Conservation (phyloP, 2,888 invertebrate species). For the Eupithecia inturbata region DNA sequence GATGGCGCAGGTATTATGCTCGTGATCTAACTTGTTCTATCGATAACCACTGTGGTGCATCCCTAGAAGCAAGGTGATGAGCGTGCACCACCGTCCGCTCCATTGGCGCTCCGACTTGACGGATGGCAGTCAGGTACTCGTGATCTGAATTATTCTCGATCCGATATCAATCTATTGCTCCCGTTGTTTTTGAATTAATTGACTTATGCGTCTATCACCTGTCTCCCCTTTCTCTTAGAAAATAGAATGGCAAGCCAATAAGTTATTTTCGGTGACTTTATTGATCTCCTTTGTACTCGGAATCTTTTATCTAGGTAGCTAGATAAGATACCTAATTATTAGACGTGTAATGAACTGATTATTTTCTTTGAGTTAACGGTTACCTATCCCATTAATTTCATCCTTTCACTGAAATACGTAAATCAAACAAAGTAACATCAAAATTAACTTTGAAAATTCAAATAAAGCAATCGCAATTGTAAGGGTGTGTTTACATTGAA, state of each 20-base stretch:
- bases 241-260: neutral
- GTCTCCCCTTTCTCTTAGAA: constrained; percentile 10
- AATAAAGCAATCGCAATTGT: constrained; percentile 54
- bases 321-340: neutral
- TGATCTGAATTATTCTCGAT: constrained; percentile 30
- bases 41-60: constrained; percentile 21
- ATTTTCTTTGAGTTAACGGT: neutral
- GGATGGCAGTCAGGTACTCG: constrained; percentile 39
- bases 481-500: constrained; percentile 44
- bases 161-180: constrained; percentile 26
- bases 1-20: constrained; percentile 41
- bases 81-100: constrained; percentile 38
- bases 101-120: constrained; percentile 48
- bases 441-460: constrained; percentile 62
- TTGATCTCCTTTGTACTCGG: neutral
- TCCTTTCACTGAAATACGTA: constrained; percentile 37
- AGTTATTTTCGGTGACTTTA: neutral
- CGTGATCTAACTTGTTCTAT: constrained; percentile 23
- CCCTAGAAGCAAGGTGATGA: constrained; percentile 47
- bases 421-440: constrained; percentile 46
- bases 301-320: neutral
- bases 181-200: constrained; percentile 24
- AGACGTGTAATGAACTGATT: neutral
- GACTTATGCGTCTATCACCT: constrained; percentile 18
- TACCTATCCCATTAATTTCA: constrained; percentile 26